Evolutionary conservation across 2,888 invertebrate genomes (phyloP).

Genomic region (Caenorhabditis sp.): DNA sequence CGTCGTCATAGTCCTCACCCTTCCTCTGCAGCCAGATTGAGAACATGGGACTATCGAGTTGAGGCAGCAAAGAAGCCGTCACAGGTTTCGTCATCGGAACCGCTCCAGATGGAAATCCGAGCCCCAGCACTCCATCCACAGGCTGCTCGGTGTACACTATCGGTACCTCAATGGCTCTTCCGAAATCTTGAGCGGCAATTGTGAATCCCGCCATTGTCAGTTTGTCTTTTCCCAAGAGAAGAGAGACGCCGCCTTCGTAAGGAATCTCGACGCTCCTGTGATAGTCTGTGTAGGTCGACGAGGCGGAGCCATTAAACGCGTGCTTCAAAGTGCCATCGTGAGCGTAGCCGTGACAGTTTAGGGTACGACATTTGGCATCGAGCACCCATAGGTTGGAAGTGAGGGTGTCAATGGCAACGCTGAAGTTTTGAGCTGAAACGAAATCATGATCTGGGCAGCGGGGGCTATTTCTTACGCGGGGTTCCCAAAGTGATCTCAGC

Average conservation of each 20-base stretch:
- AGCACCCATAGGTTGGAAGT: conserved; percentile 78
- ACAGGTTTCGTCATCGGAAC: conserved; percentile 94
- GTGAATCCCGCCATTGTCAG: conserved; percentile 73
- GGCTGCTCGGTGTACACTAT: conserved; percentile 75
- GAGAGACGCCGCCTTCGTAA: conserved; percentile 73
- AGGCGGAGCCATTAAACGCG: conserved; percentile 73
- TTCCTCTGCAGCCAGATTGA: conserved; percentile 91
- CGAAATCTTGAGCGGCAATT: conserved; percentile 71
- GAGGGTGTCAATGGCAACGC: conserved; percentile 75
- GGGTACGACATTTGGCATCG: conserved; percentile 70
- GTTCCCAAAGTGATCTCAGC: conserved; percentile 78
- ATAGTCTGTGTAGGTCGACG: conserved; percentile 63
- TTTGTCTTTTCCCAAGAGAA: conserved; percentile 72
- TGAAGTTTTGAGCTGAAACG: conserved; percentile 67
- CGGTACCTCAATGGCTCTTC: conserved; percentile 69
- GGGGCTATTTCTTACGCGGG: conserved; percentile 40
- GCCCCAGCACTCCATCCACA: conserved; percentile 78
- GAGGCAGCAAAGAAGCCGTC: conserved; percentile 93
- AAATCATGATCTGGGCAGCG: background rate
- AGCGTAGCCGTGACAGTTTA: conserved; percentile 70
- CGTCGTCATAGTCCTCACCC: conserved; percentile 53
- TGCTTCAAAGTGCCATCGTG: conserved; percentile 69
- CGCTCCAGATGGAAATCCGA: conserved; percentile 86
- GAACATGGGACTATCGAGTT: conserved; percentile 89
- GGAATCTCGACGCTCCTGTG: conserved; percentile 65